Evolutionary conservation across 2,113 vertebrate genomes (phyloP), one percentile per base, ranked within the genome.

Genomic region (Xenopus borealis): DNA sequence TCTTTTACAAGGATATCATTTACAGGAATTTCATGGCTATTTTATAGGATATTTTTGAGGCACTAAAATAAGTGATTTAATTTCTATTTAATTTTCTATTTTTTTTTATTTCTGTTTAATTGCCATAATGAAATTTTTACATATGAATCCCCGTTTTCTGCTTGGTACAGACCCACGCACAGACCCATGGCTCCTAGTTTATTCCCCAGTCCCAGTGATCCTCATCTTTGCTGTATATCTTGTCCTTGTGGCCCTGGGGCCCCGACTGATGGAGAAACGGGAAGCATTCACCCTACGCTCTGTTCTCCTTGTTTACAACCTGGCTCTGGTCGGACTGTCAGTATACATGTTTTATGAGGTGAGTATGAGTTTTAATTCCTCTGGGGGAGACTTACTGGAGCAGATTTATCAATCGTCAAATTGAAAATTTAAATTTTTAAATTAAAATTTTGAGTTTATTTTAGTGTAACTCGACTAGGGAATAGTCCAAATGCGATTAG

Each of bases 281-380:
- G 72, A 89, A 45, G 72, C 72, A 0, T 69, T 89, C 69, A 82
- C 89, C 57, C 84, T 94, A 69, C 81, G 46, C 72, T 30, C 46
- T 8, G 55, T 84, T 0, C 86, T 94, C 10, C 73, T 89, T 0
- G 1, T 83, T 78, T 91, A 89, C 75, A 89, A 82, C 78, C 86
- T 91, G 4, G 2, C 80, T 44, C 87, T 89, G 83, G 87, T 91
- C 20, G 78, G 62, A 45, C 79, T 92, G n/a, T 89, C 88, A 0
- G 82, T 75, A 40, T 92, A 89, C 73, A 83, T 92, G 85, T 92
- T 90, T 80, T 79, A 83, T 0, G 88, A 94, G 91, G 92, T 93
- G 77, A 77, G 79, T 17, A 0, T 71, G 11, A 10, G 18, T 27
- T 27, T 27, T 27, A 27, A 27, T 27, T 12, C 47, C 1, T 5